Percentiles rank a stretch among this genome's conserved stretches.
These are phyloP conservation scores for Suncus etruscus DNA, from an alignment of 2,113 vertebrate species.

Conservation along the genomic window DNA sequence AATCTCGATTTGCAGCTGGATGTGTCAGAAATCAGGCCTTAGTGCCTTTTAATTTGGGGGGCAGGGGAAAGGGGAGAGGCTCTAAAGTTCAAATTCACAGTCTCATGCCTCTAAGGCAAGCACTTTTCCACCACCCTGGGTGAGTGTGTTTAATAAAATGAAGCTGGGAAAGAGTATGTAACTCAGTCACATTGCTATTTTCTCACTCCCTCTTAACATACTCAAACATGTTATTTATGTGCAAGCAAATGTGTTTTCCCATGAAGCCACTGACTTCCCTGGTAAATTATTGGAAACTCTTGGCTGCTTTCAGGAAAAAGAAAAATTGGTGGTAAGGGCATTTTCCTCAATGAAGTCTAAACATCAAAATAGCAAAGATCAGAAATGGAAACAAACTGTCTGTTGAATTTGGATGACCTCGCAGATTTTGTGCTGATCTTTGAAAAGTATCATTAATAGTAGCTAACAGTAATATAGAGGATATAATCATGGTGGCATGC, in stretches of 20 bases:
- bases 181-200: neutral
- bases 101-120: no score
- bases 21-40: neutral
- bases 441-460: no score
- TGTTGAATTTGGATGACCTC: neutral
- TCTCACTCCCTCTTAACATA: neutral
- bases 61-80: neutral
- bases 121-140: no score
- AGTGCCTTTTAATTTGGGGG: neutral
- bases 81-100: neutral
- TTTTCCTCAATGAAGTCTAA: neutral
- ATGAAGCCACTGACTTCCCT: neutral
- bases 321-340: neutral
- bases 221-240: neutral
- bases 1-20: no score
- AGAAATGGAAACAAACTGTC: neutral
- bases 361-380: neutral
- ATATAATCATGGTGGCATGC: no score
- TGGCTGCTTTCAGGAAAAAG: slow-evolving; percentile 28
- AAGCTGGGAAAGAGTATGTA: neutral
- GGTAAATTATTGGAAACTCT: neutral
- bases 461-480: neutral
- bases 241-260: neutral
- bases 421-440: neutral
- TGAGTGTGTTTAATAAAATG: neutral